A percentile compares a stretch with the other conserved stretches of the same genome.
phyloP scores from a whole-genome alignment of 2,113 vertebrate genomes.

The Astur gentilis region DNA sequence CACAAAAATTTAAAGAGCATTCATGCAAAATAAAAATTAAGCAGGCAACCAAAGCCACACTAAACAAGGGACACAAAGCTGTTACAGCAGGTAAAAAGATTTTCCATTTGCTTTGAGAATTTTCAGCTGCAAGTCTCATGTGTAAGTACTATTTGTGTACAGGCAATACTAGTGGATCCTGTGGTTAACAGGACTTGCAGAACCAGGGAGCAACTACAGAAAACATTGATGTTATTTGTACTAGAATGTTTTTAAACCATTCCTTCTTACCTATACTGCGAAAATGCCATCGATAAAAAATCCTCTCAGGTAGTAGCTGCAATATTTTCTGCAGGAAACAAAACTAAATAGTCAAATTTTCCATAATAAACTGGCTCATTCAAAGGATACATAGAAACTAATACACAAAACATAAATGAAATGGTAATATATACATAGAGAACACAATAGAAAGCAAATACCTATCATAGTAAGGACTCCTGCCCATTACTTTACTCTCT shows the following conservation, averaged over 20 bases:
- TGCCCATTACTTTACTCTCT: background rate
- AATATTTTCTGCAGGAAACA: slow-evolving; percentile 91
- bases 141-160: background rate
- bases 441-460: background rate
- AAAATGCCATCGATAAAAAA: slow-evolving; percentile 98
- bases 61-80: background rate
- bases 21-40: background rate
- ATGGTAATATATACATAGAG: background rate
- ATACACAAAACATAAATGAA: background rate
- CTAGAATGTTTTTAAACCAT: background rate
- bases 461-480: background rate
- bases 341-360: slow-evolving; percentile 12
- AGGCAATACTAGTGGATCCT: background rate
- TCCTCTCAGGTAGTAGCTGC: slow-evolving; percentile 95
- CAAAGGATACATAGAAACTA: background rate
- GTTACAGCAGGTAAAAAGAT: background rate
- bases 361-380: background rate
- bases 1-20: background rate
- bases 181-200: background rate
- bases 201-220: background rate
- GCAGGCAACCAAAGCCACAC: background rate
- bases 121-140: background rate
- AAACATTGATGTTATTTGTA: background rate
- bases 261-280: slow-evolving; percentile 95
- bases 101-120: background rate